Evolutionary conservation across 2,113 vertebrate species (phyloP).

Genomic region (Gallinago media): DNA sequence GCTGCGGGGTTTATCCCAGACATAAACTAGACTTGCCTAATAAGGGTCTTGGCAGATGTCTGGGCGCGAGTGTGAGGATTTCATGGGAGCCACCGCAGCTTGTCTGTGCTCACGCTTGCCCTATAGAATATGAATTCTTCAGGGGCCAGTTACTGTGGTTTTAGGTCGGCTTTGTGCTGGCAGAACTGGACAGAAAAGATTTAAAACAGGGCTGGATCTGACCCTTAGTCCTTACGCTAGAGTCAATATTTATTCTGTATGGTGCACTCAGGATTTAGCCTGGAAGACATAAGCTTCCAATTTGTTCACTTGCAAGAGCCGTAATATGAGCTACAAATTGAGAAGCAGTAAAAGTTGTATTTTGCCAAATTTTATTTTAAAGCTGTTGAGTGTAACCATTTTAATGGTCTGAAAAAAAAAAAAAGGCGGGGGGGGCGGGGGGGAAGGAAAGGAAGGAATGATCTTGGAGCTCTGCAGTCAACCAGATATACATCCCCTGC

Average conservation of each 20-base stretch:
- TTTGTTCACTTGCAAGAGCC: conserved; percentile 36
- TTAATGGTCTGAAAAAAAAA: background rate
- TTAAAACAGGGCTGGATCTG: conserved; percentile 42
- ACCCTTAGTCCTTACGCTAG: conserved; percentile 38
- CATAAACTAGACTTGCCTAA: conserved; percentile 29
- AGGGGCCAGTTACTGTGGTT: conserved; percentile 32
- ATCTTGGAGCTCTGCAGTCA: background rate
- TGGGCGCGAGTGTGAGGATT: background rate
- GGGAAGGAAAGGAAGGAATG: background rate
- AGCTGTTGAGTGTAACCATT: conserved; percentile 15
- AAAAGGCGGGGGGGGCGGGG: no score
- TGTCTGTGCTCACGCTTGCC: background rate
- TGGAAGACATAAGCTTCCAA: conserved; percentile 63
- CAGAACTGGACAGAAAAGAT: conserved; percentile 31
- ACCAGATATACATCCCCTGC: background rate
- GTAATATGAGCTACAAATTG: conserved; percentile 53
- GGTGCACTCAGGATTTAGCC: conserved; percentile 40
- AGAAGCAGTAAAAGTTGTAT: conserved; percentile 24
- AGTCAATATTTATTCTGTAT: conserved; percentile 67
- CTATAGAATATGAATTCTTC: conserved; percentile 31
- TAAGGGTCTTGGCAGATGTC: conserved; percentile 13
- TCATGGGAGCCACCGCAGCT: background rate
- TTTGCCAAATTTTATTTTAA: conserved; percentile 51
- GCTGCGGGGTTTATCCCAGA: conserved; percentile 18
- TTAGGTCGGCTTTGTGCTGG: conserved; percentile 11